Evolutionary conservation across 2,113 vertebrate species (phyloP).

Genomic region (Ceuthmochares aereus): DNA sequence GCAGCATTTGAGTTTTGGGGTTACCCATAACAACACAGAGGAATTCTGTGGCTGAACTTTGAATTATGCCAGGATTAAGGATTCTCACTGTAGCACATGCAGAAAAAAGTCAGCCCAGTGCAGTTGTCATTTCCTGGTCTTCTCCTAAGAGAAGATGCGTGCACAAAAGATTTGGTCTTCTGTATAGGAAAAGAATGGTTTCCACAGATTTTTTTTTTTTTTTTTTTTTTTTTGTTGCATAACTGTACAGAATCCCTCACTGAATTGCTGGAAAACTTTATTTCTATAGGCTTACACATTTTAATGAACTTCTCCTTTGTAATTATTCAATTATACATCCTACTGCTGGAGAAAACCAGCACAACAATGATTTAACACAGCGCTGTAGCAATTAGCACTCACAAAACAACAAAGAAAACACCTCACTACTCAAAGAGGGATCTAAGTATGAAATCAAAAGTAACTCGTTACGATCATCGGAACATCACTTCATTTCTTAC

Average conservation of each 20-base stretch:
- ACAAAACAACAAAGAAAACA: slow-evolving; percentile 33
- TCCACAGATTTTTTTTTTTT: not conserved
- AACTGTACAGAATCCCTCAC: not conserved
- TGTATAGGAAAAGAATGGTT: not conserved
- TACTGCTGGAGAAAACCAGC: slow-evolving; percentile 17
- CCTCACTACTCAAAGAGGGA: slow-evolving; percentile 20
- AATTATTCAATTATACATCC: slow-evolving; percentile 36
- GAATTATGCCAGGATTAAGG: not conserved
- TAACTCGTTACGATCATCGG: not conserved
- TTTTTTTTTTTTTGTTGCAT: not conserved
- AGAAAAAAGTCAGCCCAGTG: not conserved
- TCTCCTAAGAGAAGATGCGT: not conserved
- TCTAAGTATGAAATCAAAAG: slow-evolving; percentile 44
- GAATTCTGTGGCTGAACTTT: not conserved
- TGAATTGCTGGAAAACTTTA: slow-evolving; percentile 1
- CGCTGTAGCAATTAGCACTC: slow-evolving; percentile 40
- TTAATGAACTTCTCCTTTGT: slow-evolving; percentile 6
- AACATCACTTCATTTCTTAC: not conserved
- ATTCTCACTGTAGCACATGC: not conserved
- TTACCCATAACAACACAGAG: not conserved
- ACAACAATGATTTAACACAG: slow-evolving; percentile 2
- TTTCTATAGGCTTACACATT: not conserved
- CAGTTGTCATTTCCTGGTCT: not conserved
- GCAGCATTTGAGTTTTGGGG: not conserved
- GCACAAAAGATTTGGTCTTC: not conserved